Conservation (phyloP, 2,113 vertebrate genomes). For the Plotosus lineatus region DNA sequence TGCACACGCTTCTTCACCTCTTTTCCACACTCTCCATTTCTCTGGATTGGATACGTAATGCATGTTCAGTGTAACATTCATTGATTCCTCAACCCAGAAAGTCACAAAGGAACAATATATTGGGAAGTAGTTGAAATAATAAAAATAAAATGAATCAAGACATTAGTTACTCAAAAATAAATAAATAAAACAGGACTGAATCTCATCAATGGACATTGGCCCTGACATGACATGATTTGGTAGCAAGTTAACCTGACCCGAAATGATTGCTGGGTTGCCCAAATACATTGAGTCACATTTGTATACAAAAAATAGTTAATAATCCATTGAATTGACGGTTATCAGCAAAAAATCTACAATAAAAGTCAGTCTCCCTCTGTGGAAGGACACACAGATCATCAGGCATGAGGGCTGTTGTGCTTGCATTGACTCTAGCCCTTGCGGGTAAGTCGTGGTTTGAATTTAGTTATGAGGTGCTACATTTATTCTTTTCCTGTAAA, state of each 20-base stretch:
- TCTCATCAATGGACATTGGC: not conserved
- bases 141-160: not conserved
- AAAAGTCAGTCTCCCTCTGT: conserved; percentile 41
- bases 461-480: not conserved
- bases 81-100: no score
- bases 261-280: not conserved
- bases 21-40: no score
- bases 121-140: no score
- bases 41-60: no score
- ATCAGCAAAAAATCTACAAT: conserved; percentile 54
- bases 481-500: not conserved
- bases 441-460: conserved; percentile 74
- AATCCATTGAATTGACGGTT: not conserved
- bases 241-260: not conserved
- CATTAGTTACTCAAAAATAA: not conserved
- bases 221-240: no score
- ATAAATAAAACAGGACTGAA: not conserved
- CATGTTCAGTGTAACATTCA: no score
- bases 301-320: conserved; percentile 16
- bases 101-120: no score
- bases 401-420: conserved; percentile 78
- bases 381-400: conserved; percentile 50
- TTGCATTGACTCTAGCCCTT: conserved; percentile 75
- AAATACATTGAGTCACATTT: not conserved
- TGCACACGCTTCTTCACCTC: no score